Conservation (phyloP, 2,888 invertebrate species). For the Ectropis crepuscularia region DNA sequence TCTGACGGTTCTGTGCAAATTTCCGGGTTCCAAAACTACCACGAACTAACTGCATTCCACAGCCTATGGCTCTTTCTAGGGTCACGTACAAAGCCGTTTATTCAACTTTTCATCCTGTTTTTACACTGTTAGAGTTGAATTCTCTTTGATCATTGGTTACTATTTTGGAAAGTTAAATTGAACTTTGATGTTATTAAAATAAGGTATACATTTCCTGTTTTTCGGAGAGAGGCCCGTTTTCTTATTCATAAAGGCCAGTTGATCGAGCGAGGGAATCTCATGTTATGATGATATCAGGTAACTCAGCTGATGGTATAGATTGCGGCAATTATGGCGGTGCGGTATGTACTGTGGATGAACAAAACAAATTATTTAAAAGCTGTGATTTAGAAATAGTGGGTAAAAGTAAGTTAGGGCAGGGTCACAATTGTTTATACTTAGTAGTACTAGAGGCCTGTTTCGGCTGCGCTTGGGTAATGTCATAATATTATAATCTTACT, state of each 20-base stretch:
- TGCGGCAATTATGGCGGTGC: constrained; percentile 1
- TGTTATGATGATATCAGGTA: background rate
- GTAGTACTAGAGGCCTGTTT: no score
- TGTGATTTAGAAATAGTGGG: no score
- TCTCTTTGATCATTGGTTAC: background rate
- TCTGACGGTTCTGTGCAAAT: constrained; percentile 7
- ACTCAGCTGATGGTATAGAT: constrained; percentile 17
- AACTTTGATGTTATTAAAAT: background rate
- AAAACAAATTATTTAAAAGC: no score
- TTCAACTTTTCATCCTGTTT: background rate
- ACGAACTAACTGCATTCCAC: constrained; percentile 25
- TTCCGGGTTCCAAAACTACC: constrained; percentile 16
- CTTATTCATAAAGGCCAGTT: constrained; percentile 30
- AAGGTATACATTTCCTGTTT: constrained; percentile 5
- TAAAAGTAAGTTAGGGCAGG: no score
- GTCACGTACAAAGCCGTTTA: background rate
- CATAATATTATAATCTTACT: no score
- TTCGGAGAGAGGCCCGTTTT: background rate
- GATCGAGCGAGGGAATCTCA: constrained; percentile 7
- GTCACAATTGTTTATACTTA: no score
- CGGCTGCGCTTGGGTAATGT: no score
- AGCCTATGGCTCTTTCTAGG: constrained; percentile 11
- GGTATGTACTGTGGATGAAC: no score
- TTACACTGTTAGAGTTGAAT: background rate
- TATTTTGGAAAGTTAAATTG: background rate